These are phyloP conservation scores for Riparia riparia DNA, from an alignment of 2,113 vertebrate genomes.

Conservation along the genomic window DNA sequence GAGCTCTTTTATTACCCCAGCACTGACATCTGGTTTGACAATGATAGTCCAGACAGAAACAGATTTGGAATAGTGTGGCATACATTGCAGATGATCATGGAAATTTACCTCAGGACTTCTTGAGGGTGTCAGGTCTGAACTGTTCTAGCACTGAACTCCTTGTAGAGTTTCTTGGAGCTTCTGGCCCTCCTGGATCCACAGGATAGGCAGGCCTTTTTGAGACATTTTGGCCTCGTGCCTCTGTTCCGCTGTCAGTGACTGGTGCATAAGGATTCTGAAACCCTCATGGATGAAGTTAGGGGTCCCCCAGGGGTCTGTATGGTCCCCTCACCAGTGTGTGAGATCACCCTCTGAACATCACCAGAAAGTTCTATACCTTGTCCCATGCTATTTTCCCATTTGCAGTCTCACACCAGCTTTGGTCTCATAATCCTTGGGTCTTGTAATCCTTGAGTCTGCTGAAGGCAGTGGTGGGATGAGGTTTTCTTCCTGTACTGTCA, in stretches of 20 bases:
- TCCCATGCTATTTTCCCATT: neutral
- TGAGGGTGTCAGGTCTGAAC: neutral
- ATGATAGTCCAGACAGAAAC: neutral
- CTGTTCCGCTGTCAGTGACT: neutral
- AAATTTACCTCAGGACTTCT: neutral
- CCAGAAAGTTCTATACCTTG: neutral
- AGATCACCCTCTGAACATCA: neutral
- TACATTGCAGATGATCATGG: neutral
- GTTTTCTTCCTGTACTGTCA: neutral
- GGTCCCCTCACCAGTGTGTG: rapidly evolving
- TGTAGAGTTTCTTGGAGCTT: neutral
- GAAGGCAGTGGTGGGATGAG: neutral
- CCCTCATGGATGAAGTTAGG: neutral
- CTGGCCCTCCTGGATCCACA: neutral
- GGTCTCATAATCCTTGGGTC: neutral
- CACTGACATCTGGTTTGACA: neutral
- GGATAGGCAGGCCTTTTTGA: neutral
- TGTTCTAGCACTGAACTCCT: neutral
- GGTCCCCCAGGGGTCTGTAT: neutral
- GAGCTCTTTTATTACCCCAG: neutral
- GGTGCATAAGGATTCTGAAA: neutral
- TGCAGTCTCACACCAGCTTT: neutral
- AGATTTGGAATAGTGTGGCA: neutral
- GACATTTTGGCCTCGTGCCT: neutral
- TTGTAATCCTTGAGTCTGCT: neutral